A percentile compares a stretch with the other conserved stretches of the same genome.
phyloP scores from a whole-genome alignment of 2,797 vertebrate genomes.

The Gadopsis marmoratus region DNA sequence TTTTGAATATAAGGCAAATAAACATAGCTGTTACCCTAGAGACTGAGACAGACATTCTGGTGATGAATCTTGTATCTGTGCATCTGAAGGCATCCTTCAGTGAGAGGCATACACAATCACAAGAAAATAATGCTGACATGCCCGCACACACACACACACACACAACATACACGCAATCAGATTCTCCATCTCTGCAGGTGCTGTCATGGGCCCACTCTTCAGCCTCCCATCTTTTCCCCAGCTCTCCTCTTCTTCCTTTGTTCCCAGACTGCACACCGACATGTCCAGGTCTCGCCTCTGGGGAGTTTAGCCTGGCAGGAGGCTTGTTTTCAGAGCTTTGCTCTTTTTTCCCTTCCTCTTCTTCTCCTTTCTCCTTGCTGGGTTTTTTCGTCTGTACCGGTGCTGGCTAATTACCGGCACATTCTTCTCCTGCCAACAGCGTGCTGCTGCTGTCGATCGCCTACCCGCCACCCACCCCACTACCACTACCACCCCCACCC shows the following conservation, averaged over 20 bases:
- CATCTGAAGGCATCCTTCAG: slow-evolving; percentile 67
- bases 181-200: slow-evolving; percentile 77
- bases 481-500: slow-evolving; percentile 65
- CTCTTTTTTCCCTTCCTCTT: slow-evolving; percentile 64
- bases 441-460: slow-evolving; percentile 76
- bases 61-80: slow-evolving; percentile 51
- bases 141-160: slow-evolving; percentile 46
- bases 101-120: slow-evolving; percentile 63
- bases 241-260: slow-evolving; percentile 81
- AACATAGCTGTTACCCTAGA: slow-evolving; percentile 24
- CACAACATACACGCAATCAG: slow-evolving; percentile 50
- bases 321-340: slow-evolving; percentile 82
- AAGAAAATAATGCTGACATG: slow-evolving; percentile 65
- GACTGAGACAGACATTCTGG: slow-evolving; percentile 32
- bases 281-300: slow-evolving; percentile 83
- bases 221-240: slow-evolving; percentile 71
- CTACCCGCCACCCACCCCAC: slow-evolving; percentile 41
- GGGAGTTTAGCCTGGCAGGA: slow-evolving; percentile 83
- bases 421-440: slow-evolving; percentile 83
- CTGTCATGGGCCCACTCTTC: slow-evolving; percentile 81
- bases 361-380: slow-evolving; percentile 74
- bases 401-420: slow-evolving; percentile 87
- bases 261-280: slow-evolving; percentile 82
- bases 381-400: slow-evolving; percentile 80
- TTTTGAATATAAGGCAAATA: slow-evolving; percentile 48